Conservation (phyloP, 2,888 invertebrate genomes). For the Orthosia gothica region DNA sequence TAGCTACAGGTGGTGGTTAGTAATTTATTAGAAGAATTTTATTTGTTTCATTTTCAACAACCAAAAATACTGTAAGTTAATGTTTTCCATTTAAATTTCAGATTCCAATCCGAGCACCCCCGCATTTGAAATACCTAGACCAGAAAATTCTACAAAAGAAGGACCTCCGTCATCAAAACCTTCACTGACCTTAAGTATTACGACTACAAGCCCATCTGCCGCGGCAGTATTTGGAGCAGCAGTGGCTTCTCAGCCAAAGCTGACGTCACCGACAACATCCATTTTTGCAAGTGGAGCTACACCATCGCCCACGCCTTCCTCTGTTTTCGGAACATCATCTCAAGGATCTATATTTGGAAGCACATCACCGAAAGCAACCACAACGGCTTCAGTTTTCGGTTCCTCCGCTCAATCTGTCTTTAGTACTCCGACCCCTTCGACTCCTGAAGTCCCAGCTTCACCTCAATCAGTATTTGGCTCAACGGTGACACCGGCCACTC, state of each 20-base stretch:
- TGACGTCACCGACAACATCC: slow-evolving; percentile 62
- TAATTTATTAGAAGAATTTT: slow-evolving; percentile 21
- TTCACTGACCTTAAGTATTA: slow-evolving; percentile 53
- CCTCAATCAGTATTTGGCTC: slow-evolving; percentile 66
- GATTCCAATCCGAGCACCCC: slow-evolving; percentile 64
- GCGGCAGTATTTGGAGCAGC: slow-evolving; percentile 79
- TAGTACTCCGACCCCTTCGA: slow-evolving; percentile 68
- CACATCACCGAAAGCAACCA: slow-evolving; percentile 58
- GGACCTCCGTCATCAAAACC: slow-evolving; percentile 45
- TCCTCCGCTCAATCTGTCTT: slow-evolving; percentile 66
- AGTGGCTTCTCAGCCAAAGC: slow-evolving; percentile 68
- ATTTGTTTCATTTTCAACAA: neutral
- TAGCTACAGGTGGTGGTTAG: slow-evolving; percentile 49
- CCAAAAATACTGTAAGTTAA: neutral
- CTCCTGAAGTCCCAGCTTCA: slow-evolving; percentile 67
- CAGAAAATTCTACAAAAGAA: slow-evolving; percentile 45
- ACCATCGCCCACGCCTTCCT: slow-evolving; percentile 60
- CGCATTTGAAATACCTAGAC: slow-evolving; percentile 54
- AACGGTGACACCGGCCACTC: slow-evolving; percentile 41
- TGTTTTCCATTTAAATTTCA: slow-evolving; percentile 61
- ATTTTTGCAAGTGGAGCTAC: slow-evolving; percentile 65
- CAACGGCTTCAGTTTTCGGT: slow-evolving; percentile 63
- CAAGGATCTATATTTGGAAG: slow-evolving; percentile 65
- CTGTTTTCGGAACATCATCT: slow-evolving; percentile 62
- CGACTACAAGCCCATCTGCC: slow-evolving; percentile 65